phyloP scores from a whole-genome alignment of 2,888 invertebrate species.

The Myopa tessellatipennis region DNA sequence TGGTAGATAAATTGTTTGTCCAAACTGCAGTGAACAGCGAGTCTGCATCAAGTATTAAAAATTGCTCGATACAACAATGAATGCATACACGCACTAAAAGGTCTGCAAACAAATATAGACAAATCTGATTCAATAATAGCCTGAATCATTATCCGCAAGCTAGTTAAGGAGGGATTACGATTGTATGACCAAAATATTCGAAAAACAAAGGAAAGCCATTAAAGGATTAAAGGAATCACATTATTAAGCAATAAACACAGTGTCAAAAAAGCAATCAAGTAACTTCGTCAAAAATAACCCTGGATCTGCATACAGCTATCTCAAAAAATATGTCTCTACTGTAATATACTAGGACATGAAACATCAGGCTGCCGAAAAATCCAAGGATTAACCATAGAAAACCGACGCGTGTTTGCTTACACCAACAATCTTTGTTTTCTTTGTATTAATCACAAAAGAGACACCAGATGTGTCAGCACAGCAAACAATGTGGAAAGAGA shows the following conservation, averaged over 20 bases:
- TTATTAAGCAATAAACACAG: not conserved
- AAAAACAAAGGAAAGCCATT: not conserved
- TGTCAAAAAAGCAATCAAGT: not conserved
- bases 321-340: not conserved
- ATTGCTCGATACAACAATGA: too few species aligned
- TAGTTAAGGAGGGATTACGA: too few species aligned
- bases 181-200: too few species aligned
- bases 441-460: conserved; percentile 11
- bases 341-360: conserved; percentile 3
- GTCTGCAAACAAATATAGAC: too few species aligned
- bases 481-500: conserved; percentile 20
- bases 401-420: not conserved
- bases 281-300: too few species aligned
- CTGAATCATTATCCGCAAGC: too few species aligned
- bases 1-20: too few species aligned
- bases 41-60: too few species aligned
- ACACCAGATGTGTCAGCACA: not conserved
- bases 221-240: too few species aligned
- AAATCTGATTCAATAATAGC: too few species aligned
- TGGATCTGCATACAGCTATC: not conserved
- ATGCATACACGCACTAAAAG: too few species aligned
- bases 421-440: not conserved
- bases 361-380: not conserved
- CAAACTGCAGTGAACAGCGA: too few species aligned
- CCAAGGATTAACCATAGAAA: not conserved